A percentile compares a stretch with the other conserved stretches of the same genome.
Conservation (phyloP, 2,888 invertebrate species). For the Ophion obscuratus region DNA sequence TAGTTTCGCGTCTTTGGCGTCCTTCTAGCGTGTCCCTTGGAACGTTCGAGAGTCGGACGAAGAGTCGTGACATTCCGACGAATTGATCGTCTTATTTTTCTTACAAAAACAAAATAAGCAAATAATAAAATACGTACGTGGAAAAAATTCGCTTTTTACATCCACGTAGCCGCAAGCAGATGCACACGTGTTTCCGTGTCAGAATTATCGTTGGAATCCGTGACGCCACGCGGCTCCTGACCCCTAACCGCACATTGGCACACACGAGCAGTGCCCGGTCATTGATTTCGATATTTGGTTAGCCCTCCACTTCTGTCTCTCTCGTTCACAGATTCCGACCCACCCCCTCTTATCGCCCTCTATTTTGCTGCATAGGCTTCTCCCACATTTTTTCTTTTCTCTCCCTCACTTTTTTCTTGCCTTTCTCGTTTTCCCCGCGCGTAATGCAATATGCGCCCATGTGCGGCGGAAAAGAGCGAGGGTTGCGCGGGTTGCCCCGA, state of each 20-base stretch:
- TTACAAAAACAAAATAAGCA: too few species aligned
- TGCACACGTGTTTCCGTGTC: constrained; percentile 25
- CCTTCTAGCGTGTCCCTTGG: not conserved
- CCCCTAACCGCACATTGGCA: not conserved
- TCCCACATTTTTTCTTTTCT: constrained; percentile 18
- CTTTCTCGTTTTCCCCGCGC: constrained; percentile 1
- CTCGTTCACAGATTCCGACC: constrained; percentile 82
- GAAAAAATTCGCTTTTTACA: not conserved
- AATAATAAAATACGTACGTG: too few species aligned
- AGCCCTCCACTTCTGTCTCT: constrained; percentile 76
- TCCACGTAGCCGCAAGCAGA: not conserved
- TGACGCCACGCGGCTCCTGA: not conserved
- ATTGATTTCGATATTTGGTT: constrained; percentile 26
- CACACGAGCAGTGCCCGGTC: constrained; percentile 15
- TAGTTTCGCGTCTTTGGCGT: constrained; percentile 11
- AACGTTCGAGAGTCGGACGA: not conserved
- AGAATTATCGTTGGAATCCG: constrained; percentile 46
- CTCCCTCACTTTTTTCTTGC: constrained; percentile 20
- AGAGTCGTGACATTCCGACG: too few species aligned
- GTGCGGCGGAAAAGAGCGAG: constrained; percentile 7
- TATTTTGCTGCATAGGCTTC: not conserved
- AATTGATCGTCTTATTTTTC: too few species aligned
- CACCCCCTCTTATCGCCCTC: constrained; percentile 49
- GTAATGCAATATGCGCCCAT: constrained; percentile 63
- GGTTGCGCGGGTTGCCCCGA: not conserved